Percentiles rank a stretch among this genome's conserved stretches.
Conservation (phyloP, 1,140 invertebrate genomes). For the Muscidifurax raptorellus region DNA sequence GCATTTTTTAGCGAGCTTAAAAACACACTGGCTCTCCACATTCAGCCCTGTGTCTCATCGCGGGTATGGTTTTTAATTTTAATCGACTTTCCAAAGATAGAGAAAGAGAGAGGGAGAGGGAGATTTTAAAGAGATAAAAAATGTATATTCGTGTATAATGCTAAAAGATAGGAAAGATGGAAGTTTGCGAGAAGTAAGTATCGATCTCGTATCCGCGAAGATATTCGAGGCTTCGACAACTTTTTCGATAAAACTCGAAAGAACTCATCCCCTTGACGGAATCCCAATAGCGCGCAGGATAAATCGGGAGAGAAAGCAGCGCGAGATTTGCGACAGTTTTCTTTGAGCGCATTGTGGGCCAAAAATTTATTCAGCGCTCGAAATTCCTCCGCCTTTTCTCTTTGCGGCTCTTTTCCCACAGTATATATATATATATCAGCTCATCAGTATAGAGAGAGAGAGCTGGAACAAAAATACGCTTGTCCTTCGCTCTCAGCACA, state of each 20-base stretch:
- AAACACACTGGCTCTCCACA: slow-evolving; percentile 30
- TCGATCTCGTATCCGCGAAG: slow-evolving; percentile 59
- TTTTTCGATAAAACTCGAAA: slow-evolving; percentile 66
- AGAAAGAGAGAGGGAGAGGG: too few species aligned
- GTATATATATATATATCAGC: too few species aligned
- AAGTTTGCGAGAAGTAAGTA: slow-evolving; percentile 57
- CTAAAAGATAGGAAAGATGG: slow-evolving; percentile 44
- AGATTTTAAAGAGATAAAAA: background rate
- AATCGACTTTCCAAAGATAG: too few species aligned
- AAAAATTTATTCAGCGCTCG: slow-evolving; percentile 32
- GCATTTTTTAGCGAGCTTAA: slow-evolving; percentile 51
- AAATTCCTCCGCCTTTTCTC: background rate
- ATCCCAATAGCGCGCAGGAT: slow-evolving; percentile 52
- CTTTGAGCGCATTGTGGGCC: slow-evolving; percentile 28
- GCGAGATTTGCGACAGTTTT: slow-evolving; percentile 42
- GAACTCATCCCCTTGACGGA: slow-evolving; percentile 58
- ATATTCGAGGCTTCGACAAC: slow-evolving; percentile 62
- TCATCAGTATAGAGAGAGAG: too few species aligned
- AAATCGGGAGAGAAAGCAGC: slow-evolving; percentile 26
- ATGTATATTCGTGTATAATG: background rate
- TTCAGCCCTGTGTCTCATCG: background rate
- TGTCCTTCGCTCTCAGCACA: too few species aligned
- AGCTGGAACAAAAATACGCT: slow-evolving; percentile 18
- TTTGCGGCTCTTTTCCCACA: too few species aligned
- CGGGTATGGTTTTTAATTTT: background rate